Conservation (phyloP, 2,113 vertebrate genomes). For the Oophaga pumilio region DNA sequence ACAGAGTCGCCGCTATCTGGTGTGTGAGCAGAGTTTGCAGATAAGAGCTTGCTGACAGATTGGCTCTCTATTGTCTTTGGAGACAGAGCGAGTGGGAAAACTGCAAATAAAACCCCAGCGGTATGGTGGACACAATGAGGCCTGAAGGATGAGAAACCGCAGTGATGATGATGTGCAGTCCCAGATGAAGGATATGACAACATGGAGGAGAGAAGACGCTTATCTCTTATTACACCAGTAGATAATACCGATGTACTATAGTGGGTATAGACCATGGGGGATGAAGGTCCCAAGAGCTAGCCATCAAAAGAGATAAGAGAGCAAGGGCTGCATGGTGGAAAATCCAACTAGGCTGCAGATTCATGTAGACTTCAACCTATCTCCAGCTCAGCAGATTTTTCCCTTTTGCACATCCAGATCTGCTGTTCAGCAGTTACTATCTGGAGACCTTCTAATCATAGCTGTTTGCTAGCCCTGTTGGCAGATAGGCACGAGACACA, state of each 20-base stretch:
- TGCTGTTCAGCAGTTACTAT: no score
- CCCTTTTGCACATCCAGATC: no score
- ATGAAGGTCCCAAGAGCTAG: not conserved
- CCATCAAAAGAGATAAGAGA: not conserved
- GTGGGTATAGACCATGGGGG: not conserved
- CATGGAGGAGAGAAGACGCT: no score
- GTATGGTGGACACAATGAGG: not conserved
- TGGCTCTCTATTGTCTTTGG: not conserved
- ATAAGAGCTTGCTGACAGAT: conserved; percentile 38
- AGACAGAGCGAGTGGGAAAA: conserved; percentile 7
- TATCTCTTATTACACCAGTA: not conserved
- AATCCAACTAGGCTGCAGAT: not conserved
- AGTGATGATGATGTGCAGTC: not conserved
- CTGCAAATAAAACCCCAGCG: not conserved
- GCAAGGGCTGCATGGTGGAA: not conserved
- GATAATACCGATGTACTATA: not conserved
- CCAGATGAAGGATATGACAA: not conserved
- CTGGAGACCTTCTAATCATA: no score
- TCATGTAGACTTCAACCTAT: not conserved
- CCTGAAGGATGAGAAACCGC: not conserved
- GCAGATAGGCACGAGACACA: no score
- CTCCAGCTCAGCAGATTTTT: no score
- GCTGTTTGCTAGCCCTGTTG: no score
- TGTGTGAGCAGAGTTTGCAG: not conserved
- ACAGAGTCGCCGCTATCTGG: conserved; percentile 24